Evolutionary conservation across 37 sponge, comb jelly and placozoan genomes (phyloP).

Genomic region (Spongilla lacustris): DNA sequence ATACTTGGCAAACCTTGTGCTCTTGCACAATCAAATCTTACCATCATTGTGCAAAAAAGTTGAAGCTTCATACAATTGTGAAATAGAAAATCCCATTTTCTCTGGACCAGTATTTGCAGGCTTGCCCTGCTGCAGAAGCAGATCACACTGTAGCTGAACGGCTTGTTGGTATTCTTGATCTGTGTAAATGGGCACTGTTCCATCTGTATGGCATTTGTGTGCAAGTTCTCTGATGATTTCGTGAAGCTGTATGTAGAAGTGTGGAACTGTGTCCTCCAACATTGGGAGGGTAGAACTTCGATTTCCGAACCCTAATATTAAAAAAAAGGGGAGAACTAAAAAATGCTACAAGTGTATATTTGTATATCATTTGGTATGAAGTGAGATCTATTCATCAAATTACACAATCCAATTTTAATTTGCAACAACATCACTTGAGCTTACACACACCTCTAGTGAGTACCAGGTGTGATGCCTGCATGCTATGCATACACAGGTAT

Average conservation of each 20-base stretch:
- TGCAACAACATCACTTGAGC: too few relatives aligned
- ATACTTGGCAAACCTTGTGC: neutral
- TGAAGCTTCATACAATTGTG: conserved; percentile 74
- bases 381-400: too few relatives aligned
- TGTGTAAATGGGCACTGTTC: conserved; percentile 54
- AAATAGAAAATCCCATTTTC: conserved; percentile 1
- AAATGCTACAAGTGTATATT: too few relatives aligned
- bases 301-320: neutral
- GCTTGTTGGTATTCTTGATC: conserved; percentile 49
- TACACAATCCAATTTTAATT: too few relatives aligned
- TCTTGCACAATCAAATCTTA: neutral
- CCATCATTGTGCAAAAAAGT: conserved; percentile 81
- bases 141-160: neutral
- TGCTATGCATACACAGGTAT: too few relatives aligned
- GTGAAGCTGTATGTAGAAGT: conserved; percentile 63
- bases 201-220: conserved; percentile 19
- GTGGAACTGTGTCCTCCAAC: conserved; percentile 69
- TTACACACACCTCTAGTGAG: too few relatives aligned
- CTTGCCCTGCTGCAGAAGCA: neutral
- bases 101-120: neutral
- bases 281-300: conserved; percentile 15
- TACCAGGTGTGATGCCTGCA: too few relatives aligned
- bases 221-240: conserved; percentile 54
- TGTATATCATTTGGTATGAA: too few relatives aligned
- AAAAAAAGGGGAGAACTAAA: too few relatives aligned